Percentiles rank a stretch among this genome's conserved stretches.
phyloP scores from a whole-genome alignment of 2,888 invertebrate genomes.

The Hyalella azteca region DNA sequence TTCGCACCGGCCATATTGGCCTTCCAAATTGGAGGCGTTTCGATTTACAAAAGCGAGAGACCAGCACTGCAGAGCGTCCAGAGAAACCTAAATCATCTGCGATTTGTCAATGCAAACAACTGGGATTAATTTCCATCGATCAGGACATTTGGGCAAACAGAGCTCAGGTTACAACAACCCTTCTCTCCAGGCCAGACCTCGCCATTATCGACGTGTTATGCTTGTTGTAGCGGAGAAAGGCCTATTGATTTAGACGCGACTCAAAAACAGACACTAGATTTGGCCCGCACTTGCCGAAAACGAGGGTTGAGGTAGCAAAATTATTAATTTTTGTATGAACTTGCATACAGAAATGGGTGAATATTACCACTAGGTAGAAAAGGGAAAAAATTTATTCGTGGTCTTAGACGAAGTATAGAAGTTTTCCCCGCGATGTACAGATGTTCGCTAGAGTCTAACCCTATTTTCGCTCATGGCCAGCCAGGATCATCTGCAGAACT shows the following conservation, averaged over 20 bases:
- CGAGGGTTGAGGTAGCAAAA: too few species aligned
- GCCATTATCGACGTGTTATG: slow-evolving; percentile 3
- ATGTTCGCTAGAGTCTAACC: slow-evolving; percentile 4
- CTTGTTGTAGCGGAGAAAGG: slow-evolving; percentile 16
- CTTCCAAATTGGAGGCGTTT: not conserved
- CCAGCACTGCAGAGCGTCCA: not conserved
- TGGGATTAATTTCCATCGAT: slow-evolving; percentile 20
- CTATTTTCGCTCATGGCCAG: not conserved
- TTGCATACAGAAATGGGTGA: too few species aligned
- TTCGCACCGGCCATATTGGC: not conserved
- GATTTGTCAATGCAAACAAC: slow-evolving; percentile 31
- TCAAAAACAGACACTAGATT: not conserved
- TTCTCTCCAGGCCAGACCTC: not conserved
- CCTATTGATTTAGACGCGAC: not conserved
- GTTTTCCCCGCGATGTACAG: not conserved
- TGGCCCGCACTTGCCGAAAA: not conserved
- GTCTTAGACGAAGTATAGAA: not conserved
- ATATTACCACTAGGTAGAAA: too few species aligned
- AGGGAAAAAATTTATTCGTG: not conserved
- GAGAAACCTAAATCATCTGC: not conserved
- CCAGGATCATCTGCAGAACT: slow-evolving; percentile 15
- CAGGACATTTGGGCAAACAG: not conserved
- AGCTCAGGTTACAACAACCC: slow-evolving; percentile 12
- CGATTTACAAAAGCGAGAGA: not conserved
- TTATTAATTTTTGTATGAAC: too few species aligned